Evolutionary conservation across 2,888 invertebrate genomes (phyloP).

Genomic region (Phaedon cochleariae): DNA sequence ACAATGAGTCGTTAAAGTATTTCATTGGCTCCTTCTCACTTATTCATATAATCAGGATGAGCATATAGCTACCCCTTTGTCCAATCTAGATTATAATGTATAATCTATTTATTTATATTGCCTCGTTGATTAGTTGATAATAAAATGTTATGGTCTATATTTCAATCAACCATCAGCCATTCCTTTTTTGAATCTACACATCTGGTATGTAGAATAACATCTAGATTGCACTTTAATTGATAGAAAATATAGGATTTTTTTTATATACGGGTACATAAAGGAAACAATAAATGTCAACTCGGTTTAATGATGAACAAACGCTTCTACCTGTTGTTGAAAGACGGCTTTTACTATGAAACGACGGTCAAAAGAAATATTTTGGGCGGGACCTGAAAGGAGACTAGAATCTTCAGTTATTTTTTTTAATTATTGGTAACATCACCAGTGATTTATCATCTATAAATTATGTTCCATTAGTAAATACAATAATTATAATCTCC

Average conservation of each 20-base stretch:
- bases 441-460: too few species aligned
- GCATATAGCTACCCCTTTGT: neutral
- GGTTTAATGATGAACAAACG: conserved; percentile 17
- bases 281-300: conserved; percentile 31
- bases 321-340: conserved; percentile 27
- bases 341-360: neutral
- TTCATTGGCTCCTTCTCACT: neutral
- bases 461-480: too few species aligned
- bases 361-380: neutral
- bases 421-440: too few species aligned
- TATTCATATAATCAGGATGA: neutral
- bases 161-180: neutral
- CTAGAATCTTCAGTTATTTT: too few species aligned
- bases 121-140: neutral
- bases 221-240: conserved; percentile 29
- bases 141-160: neutral
- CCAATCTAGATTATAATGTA: neutral
- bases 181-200: neutral
- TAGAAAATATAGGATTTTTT: conserved; percentile 25
- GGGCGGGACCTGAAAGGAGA: neutral
- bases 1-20: too few species aligned
- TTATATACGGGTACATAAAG: conserved; percentile 20
- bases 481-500: too few species aligned
- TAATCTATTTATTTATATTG: neutral
- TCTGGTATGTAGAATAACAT: conserved; percentile 22